Evolutionary conservation across 2,113 vertebrate species (phyloP), one percentile per base, ranked within the genome.

Genomic region (Mungos mungo): DNA sequence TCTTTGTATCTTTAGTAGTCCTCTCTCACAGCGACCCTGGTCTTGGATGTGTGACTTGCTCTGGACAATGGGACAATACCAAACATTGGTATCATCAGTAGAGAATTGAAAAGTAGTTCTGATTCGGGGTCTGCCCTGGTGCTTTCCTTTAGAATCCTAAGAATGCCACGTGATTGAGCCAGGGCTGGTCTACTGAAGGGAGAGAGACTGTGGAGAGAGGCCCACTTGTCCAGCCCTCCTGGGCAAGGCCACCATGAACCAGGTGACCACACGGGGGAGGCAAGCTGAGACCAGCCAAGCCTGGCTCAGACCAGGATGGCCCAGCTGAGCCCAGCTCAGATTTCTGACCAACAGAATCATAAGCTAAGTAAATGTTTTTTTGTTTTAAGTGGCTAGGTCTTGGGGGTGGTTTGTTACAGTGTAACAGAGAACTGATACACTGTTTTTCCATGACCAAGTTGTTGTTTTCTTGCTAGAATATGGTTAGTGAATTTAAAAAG

Each of bases 401-500:
- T 50, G 0, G 3, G 19, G 8, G 23, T 72, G 23, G 29, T 52
- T 76, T 13, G n/a, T 65, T 76, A 14, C 3, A 81, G n/a, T 63
- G 21, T 45, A 91, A 63, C 23, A 89, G 33, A 25, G 16, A 77
- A 68, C 1, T 15, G 29, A 38, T 7, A 25, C 12, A 41, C 57
- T 66, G 41, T 60, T 90, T 66, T 12, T 5, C 84, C 27, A 81
- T 66, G 31, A 82, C 33, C 45, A 76, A 57, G 25, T 57, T 74
- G 25, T 18, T 69, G 69, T 71, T 93, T 80, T 81, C 50, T 74
- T 71, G 63, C 5, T 72, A 93, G 38, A 31, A 45, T 63, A 25
- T 63, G n/a, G 38, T 95, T 50, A 89, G 21, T 92, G 25, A 96
- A 60, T 90, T 90, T 47, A 47, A 47, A 47, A 47, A 87, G 95